These are phyloP conservation scores for Antechinus stuartii DNA, from an alignment of 2,113 vertebrate genomes.

Conservation along the genomic window DNA sequence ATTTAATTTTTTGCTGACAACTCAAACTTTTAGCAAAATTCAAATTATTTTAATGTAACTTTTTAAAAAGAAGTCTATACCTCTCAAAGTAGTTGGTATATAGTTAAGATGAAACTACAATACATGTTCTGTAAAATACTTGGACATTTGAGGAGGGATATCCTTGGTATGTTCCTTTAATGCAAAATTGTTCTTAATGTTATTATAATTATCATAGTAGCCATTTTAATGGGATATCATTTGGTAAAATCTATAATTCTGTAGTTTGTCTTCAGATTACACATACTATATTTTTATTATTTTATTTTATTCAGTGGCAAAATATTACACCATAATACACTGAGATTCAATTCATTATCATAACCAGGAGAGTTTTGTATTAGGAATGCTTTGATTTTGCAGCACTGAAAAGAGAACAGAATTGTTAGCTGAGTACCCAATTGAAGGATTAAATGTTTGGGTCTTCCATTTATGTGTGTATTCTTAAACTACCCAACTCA, in stretches of 20 bases:
- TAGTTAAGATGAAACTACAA: slow-evolving; percentile 40
- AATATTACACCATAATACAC: not conserved
- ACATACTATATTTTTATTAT: not conserved
- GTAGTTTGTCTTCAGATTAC: slow-evolving; percentile 29
- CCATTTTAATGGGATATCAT: slow-evolving; percentile 58
- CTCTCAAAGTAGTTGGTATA: not conserved
- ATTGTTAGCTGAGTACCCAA: not conserved
- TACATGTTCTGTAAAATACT: not conserved
- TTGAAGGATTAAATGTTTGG: not conserved
- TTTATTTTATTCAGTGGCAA: not conserved
- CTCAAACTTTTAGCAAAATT: not conserved
- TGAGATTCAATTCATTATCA: rapidly evolving
- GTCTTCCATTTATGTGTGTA: not conserved
- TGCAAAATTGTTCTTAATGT: not conserved
- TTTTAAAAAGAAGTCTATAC: not conserved
- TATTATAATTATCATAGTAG: slow-evolving; percentile 25
- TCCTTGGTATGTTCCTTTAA: not conserved
- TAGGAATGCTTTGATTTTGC: not conserved
- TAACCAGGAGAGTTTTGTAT: not conserved
- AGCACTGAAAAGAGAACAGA: not conserved
- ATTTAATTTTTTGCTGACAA: not conserved
- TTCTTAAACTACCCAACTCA: not conserved
- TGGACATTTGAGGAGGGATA: not conserved
- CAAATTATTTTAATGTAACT: not conserved
- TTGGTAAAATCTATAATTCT: slow-evolving; percentile 19